Evolutionary conservation across 2,113 vertebrate genomes (phyloP).

Genomic region (Synchiropus splendidus): DNA sequence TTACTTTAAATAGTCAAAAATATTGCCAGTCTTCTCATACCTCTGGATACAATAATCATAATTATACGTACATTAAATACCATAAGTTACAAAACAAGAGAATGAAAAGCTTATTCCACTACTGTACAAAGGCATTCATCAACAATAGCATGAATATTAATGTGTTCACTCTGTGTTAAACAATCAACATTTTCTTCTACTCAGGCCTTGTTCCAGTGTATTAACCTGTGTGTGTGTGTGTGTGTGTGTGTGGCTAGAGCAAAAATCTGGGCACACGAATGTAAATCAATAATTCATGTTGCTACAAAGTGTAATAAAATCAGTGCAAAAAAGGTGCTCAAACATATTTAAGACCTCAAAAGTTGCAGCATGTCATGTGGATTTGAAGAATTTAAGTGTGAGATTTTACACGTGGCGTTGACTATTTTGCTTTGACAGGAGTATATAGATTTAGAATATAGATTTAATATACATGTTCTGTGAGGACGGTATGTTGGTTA

Average conservation of each 20-base stretch:
- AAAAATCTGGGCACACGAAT: slow-evolving; percentile 37
- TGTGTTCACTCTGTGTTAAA: slow-evolving; percentile 39
- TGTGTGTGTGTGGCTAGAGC: slow-evolving; percentile 19
- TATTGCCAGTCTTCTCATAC: slow-evolving; percentile 67
- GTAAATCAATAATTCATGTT: slow-evolving; percentile 22
- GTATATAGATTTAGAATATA: slow-evolving; percentile 4
- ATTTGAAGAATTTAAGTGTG: slow-evolving; percentile 11
- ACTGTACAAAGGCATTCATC: slow-evolving; percentile 66
- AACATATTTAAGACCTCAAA: slow-evolving; percentile 11
- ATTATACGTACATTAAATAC: slow-evolving; percentile 65
- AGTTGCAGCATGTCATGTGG: slow-evolving; percentile 21
- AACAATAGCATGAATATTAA: slow-evolving; percentile 56
- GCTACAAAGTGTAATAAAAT: slow-evolving; percentile 37
- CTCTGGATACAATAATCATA: slow-evolving; percentile 65
- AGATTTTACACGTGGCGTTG: neutral
- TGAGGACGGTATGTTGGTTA: slow-evolving; percentile 35
- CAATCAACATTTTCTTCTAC: slow-evolving; percentile 28
- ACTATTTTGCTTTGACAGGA: too few species aligned
- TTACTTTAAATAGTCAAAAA: slow-evolving; percentile 70
- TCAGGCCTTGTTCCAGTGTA: slow-evolving; percentile 53
- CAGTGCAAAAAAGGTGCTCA: slow-evolving; percentile 42
- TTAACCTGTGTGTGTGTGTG: slow-evolving; percentile 40
- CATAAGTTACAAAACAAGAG: slow-evolving; percentile 67
- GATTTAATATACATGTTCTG: slow-evolving; percentile 28
- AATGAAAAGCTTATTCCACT: slow-evolving; percentile 61